Evolutionary conservation across 2,113 vertebrate genomes (phyloP).

Genomic region (Dipodomys spectabilis): DNA sequence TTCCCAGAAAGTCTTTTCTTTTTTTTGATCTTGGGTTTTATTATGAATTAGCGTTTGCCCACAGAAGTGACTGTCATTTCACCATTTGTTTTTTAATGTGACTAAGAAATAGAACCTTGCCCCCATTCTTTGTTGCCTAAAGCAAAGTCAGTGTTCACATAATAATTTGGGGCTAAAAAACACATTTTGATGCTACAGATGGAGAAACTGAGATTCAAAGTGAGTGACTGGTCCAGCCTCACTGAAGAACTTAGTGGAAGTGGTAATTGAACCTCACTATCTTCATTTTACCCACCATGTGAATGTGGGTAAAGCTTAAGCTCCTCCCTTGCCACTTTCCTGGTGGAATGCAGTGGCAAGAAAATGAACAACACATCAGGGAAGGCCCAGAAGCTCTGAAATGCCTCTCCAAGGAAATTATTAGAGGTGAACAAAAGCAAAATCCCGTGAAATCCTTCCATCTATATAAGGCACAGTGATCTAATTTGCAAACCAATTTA

Average conservation of each 20-base stretch:
- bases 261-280: background rate
- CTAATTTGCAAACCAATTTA: background rate
- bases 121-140: background rate
- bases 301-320: background rate
- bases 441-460: background rate
- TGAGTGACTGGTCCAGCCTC: background rate
- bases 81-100: background rate
- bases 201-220: background rate
- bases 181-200: background rate
- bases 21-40: conserved; percentile 21
- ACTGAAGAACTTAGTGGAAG: background rate
- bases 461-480: background rate
- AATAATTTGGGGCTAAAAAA: background rate
- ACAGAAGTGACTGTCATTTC: background rate
- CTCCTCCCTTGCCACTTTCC: background rate
- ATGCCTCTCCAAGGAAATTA: background rate
- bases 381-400: background rate
- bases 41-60: background rate
- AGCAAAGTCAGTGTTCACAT: background rate
- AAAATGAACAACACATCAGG: background rate
- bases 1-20: background rate
- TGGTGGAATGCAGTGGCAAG: background rate
- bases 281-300: background rate
- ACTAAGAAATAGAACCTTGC: background rate
- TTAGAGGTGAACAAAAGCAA: background rate